Base-by-base conservation (phyloP, 2,113 vertebrate genomes). In the Colistium nudipinnis region DNA sequence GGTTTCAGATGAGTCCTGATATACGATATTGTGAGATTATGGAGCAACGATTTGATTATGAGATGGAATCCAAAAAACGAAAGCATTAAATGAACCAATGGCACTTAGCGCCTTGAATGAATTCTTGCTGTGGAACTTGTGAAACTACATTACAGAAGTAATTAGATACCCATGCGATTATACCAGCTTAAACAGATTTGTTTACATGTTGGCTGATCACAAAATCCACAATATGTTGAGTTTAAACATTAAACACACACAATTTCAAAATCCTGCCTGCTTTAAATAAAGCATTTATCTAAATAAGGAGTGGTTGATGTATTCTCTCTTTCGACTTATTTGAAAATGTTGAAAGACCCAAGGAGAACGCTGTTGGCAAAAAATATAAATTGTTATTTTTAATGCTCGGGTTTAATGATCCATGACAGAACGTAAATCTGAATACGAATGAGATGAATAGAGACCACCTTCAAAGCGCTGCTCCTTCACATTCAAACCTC, bases 11-110 rank as follows among this genome's bases (percentile, higher is more conserved):
- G 9, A 31, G 13, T 6, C 3, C 43, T 47, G 43, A 11, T 28
- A 7, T 7, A 44, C 22, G 9, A 24, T 48, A 62, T 17, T 48
- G 30, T 60, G 25, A 57, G 56, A 65, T 57, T 16, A 65, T 2
- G 0, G 2, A 52, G 19, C 19, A 54, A 16, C 16, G 44, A 19
- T 16, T 35, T 38, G 27, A 63, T 5, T 13, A 28, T 22, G 12
- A 70, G 53, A 33, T 44, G 41, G 47, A 74, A 73, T 70, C 55
- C 45, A 38, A 43, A 73, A 25, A 71, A 73, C 4, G 25, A 28
- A 71, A 30, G 61, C 27, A 20, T 7, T 47, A 59, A 27, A 51
- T 62, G 35, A 35, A 3, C 44, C 38, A 44, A 68, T 52, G 63
- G 70, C 57, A 62, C 52, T 68, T 17, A 73, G 33, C 49, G 48